Conservation (phyloP, 2,888 invertebrate species). For the Clostera curtula region DNA sequence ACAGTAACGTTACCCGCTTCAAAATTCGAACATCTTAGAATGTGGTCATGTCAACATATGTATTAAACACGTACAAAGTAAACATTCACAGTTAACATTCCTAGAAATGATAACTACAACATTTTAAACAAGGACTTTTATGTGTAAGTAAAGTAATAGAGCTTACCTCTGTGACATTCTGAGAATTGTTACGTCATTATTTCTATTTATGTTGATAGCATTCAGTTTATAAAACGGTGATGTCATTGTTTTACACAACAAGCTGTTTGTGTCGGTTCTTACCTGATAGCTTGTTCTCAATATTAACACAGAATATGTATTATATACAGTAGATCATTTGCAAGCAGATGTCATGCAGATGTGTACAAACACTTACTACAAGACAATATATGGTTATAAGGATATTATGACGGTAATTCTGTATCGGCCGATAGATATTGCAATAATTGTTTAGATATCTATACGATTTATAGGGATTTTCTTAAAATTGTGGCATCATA, state of each 20-base stretch:
- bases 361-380: no score
- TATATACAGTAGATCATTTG: slow-evolving; percentile 11
- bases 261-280: slow-evolving; percentile 9
- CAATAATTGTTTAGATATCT: no score
- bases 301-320: slow-evolving; percentile 8
- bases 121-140: slow-evolving; percentile 3
- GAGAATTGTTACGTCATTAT: slow-evolving; percentile 10
- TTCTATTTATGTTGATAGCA: slow-evolving; percentile 11
- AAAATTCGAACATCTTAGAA: no score
- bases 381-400: no score
- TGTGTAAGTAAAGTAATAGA: slow-evolving; percentile 3
- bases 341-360: no score
- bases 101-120: slow-evolving; percentile 10
- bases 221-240: slow-evolving; percentile 10
- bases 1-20: no score
- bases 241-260: slow-evolving; percentile 8
- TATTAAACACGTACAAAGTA: background rate
- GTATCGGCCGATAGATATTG: no score
- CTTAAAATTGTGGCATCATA: no score
- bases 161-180: slow-evolving; percentile 7
- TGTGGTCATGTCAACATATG: no score
- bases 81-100: slow-evolving; percentile 11
- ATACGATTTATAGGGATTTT: no score
- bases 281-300: slow-evolving; percentile 16
- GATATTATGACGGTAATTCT: no score